Evolutionary conservation across 2,797 vertebrate genomes (phyloP).

Genomic region (Bryconaethiops microstoma): DNA sequence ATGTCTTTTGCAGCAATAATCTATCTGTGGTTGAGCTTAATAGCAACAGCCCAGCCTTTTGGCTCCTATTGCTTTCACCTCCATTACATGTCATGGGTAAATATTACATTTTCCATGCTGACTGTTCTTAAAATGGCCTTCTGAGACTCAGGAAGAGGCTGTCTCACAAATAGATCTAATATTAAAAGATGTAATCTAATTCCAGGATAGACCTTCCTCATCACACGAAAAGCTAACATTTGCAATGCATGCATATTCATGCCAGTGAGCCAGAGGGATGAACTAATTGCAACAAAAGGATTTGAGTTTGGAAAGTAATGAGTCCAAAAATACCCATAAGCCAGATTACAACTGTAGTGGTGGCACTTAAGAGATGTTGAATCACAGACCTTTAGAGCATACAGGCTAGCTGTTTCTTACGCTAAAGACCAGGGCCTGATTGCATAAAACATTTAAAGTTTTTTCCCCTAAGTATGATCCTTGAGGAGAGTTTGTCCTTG

Average conservation of each 20-base stretch:
- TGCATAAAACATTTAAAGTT: no score
- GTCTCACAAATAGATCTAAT: neutral
- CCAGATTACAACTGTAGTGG: conserved; percentile 10
- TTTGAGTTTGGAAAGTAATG: neutral
- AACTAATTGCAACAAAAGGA: conserved; percentile 34
- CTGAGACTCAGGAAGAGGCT: neutral
- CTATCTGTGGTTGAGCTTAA: neutral
- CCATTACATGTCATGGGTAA: neutral
- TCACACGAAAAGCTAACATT: conserved; percentile 22
- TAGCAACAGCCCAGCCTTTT: neutral
- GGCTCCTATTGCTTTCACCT: neutral
- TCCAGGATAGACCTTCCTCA: conserved; percentile 24
- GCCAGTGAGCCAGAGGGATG: conserved; percentile 17
- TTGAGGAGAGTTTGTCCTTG: no score
- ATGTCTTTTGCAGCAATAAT: no score
- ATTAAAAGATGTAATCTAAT: conserved; percentile 8
- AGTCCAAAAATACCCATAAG: conserved; percentile 31
- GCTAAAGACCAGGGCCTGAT: conserved; percentile 4
- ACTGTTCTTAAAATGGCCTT: neutral
- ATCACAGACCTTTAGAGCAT: neutral
- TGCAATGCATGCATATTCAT: conserved; percentile 26
- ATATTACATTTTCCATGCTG: neutral
- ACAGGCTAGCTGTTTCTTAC: conserved; percentile 17
- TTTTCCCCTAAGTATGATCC: no score
- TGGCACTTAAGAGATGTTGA: conserved; percentile 31